Conservation (phyloP, 2,797 vertebrate genomes). For the Ibycter americanus region DNA sequence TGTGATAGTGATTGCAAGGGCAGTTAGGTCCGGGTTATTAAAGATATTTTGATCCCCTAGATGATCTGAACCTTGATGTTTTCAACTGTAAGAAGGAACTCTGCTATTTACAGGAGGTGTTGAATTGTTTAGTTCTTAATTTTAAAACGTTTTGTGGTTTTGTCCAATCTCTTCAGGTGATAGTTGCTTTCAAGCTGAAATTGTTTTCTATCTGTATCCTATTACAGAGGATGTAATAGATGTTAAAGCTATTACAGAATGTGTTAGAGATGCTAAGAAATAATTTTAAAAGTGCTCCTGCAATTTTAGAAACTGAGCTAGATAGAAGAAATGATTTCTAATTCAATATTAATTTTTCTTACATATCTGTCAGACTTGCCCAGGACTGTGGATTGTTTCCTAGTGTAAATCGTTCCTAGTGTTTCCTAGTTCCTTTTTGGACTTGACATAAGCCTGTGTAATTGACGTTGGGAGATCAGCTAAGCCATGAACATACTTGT, state of each 20-base stretch:
- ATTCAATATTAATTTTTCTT: background rate
- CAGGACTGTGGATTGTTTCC: background rate
- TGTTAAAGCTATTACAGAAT: background rate
- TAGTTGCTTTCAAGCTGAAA: background rate
- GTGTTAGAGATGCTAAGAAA: background rate
- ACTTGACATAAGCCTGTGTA: background rate
- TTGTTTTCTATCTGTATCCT: background rate
- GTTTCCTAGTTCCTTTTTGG: background rate
- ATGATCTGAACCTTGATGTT: background rate
- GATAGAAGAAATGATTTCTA: background rate
- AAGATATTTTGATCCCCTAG: background rate
- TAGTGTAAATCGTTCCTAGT: background rate
- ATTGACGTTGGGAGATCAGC: background rate
- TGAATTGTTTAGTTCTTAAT: background rate
- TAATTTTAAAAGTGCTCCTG: background rate
- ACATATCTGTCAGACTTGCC: background rate
- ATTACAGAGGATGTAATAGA: background rate
- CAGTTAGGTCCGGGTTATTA: background rate
- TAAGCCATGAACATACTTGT: background rate
- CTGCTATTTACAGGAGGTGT: background rate
- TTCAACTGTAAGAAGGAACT: background rate
- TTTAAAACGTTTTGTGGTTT: background rate
- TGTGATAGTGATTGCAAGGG: slow-evolving; percentile 5
- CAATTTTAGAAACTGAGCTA: background rate
- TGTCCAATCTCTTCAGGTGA: background rate